These are phyloP conservation scores for Emydoidea blandingii DNA, from an alignment of 2,797 vertebrate genomes.

Conservation along the genomic window DNA sequence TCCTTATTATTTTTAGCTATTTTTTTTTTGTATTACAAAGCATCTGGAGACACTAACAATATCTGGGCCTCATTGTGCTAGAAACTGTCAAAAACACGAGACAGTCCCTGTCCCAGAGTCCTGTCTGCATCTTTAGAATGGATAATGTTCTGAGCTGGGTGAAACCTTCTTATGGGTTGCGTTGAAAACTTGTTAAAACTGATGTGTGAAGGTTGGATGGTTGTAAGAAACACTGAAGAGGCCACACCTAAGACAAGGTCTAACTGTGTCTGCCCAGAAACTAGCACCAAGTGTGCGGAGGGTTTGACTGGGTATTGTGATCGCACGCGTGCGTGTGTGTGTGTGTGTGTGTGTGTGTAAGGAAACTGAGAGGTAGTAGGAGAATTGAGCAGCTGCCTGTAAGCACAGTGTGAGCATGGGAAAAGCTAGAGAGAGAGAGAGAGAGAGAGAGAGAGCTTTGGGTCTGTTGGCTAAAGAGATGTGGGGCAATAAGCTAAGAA, in stretches of 20 bases:
- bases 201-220: neutral
- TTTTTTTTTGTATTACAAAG: neutral
- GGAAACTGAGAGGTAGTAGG: too few species aligned
- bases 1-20: neutral
- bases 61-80: neutral
- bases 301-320: too few species aligned
- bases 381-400: neutral
- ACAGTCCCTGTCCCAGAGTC: neutral
- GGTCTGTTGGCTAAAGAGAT: neutral
- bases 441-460: neutral
- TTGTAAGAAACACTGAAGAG: neutral
- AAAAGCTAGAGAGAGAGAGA: neutral
- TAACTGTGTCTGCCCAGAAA: neutral
- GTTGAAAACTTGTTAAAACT: neutral
- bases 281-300: neutral
- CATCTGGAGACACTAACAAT: neutral
- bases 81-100: neutral
- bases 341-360: too few species aligned
- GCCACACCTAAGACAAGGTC: too few species aligned
- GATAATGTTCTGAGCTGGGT: neutral
- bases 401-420: neutral
- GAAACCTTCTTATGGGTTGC: neutral
- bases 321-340: too few species aligned
- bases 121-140: neutral
- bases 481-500: neutral